Conservation (phyloP, 2,797 vertebrate species). For the Falco concolor region DNA sequence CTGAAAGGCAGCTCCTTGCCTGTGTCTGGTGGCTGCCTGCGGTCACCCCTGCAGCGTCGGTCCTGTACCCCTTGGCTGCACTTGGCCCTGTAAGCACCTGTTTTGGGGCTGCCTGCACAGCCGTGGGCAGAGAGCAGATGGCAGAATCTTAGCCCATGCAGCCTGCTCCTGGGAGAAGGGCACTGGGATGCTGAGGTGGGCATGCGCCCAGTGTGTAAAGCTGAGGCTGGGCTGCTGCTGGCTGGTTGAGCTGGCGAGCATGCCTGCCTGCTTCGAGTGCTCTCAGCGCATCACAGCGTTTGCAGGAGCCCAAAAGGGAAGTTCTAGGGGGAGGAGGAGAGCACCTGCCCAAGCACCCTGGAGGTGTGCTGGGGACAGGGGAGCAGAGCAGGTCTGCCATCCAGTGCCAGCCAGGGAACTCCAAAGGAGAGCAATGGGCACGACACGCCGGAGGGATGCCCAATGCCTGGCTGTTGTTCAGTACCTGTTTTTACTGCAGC, state of each 20-base stretch:
- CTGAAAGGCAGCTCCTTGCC: not conserved
- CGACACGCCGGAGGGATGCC: not conserved
- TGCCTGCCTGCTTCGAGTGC: not conserved
- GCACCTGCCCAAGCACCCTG: too few relatives aligned
- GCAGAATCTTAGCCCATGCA: not conserved
- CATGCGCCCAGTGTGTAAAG: accelerated
- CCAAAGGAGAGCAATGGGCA: accelerated
- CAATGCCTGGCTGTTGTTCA: not conserved
- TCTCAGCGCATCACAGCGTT: not conserved
- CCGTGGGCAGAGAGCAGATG: not conserved
- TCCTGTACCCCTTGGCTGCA: not conserved
- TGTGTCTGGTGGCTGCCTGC: not conserved
- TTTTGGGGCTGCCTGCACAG: not conserved
- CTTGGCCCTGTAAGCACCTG: accelerated
- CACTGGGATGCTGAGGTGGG: not conserved
- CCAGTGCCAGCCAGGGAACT: too few relatives aligned
- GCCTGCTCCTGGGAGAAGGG: not conserved
- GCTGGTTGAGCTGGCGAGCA: not conserved
- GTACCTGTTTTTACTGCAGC: not conserved
- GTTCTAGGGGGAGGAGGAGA: not conserved
- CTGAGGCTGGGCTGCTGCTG: not conserved
- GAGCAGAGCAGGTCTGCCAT: not conserved
- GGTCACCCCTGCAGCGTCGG: not conserved
- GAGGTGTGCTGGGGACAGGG: not conserved
- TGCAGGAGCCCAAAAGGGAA: not conserved